phyloP scores from a whole-genome alignment of 2,797 vertebrate species.

The Myotis vivesi region DNA sequence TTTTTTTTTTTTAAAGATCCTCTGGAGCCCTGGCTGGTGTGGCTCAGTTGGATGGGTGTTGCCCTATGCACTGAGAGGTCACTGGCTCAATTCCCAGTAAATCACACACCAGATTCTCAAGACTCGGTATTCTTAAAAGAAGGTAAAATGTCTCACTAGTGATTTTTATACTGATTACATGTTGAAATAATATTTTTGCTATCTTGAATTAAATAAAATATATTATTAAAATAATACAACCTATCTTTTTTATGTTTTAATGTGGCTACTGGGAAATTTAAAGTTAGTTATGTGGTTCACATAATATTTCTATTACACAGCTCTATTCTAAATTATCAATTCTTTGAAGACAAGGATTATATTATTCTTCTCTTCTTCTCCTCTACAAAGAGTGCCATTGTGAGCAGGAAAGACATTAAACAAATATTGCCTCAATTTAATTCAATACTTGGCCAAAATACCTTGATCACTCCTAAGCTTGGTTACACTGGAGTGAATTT shows the following conservation, averaged over 20 bases:
- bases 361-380: not conserved
- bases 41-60: no score
- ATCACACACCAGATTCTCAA: not conserved
- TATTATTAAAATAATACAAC: not conserved
- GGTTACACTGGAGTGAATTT: not conserved
- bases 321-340: slow-evolving; percentile 32
- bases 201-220: not conserved
- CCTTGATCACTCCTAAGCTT: not conserved
- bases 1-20: no score
- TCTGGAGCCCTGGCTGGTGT: no score
- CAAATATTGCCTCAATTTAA: slow-evolving; percentile 40
- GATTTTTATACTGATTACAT: slow-evolving; percentile 8
- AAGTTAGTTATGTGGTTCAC: not conserved
- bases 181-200: slow-evolving; percentile 14
- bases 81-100: not conserved
- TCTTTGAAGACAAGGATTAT: not conserved
- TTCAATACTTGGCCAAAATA: slow-evolving; percentile 22
- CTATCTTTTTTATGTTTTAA: slow-evolving; percentile 29
- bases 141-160: not conserved
- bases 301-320: not conserved
- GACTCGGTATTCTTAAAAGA: not conserved
- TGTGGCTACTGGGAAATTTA: not conserved
- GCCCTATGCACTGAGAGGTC: no score
- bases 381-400: not conserved
- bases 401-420: slow-evolving; percentile 10